Percentiles rank a stretch among this genome's conserved stretches.
These are phyloP conservation scores for Chrysomela aeneicollis DNA, from an alignment of 2,888 invertebrate species.

Conservation along the genomic window DNA sequence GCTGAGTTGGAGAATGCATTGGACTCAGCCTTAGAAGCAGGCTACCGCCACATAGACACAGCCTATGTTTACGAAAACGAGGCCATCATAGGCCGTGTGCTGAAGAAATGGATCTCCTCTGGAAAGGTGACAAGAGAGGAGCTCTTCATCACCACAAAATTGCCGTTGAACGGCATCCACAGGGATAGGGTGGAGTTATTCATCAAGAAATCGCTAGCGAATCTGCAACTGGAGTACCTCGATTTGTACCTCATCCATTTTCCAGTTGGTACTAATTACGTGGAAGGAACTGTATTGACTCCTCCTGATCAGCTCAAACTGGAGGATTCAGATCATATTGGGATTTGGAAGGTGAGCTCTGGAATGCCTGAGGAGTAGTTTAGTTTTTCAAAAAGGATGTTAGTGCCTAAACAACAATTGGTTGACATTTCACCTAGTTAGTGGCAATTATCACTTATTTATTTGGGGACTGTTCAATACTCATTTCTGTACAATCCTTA, in stretches of 20 bases:
- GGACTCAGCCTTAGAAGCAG: constrained; percentile 74
- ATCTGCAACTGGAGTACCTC: constrained; percentile 47
- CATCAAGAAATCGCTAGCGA: constrained; percentile 44
- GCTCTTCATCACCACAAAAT: constrained; percentile 82
- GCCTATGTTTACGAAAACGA: constrained; percentile 84
- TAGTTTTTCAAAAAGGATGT: no score
- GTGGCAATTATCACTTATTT: no score
- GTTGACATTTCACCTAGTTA: no score
- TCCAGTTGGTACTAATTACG: constrained; percentile 42
- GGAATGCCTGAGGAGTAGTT: no score
- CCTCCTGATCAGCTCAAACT: constrained; percentile 22
- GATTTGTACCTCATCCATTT: constrained; percentile 50
- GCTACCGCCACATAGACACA: constrained; percentile 86
- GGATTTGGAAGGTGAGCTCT: constrained; percentile 52
- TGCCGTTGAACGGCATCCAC: constrained; percentile 66
- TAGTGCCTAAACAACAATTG: no score
- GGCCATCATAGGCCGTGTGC: constrained; percentile 74
- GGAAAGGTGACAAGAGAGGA: constrained; percentile 71
- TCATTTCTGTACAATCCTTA: no score
- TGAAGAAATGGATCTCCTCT: constrained; percentile 74
- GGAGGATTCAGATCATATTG: constrained; percentile 27
- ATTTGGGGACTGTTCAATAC: no score
- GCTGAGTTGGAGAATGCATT: constrained; percentile 72
- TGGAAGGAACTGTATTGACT: constrained; percentile 17
- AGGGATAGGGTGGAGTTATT: constrained; percentile 44